These are phyloP conservation scores for Alcedo quadribrachys DNA, from an alignment of 2,797 vertebrate species.

Conservation along the genomic window DNA sequence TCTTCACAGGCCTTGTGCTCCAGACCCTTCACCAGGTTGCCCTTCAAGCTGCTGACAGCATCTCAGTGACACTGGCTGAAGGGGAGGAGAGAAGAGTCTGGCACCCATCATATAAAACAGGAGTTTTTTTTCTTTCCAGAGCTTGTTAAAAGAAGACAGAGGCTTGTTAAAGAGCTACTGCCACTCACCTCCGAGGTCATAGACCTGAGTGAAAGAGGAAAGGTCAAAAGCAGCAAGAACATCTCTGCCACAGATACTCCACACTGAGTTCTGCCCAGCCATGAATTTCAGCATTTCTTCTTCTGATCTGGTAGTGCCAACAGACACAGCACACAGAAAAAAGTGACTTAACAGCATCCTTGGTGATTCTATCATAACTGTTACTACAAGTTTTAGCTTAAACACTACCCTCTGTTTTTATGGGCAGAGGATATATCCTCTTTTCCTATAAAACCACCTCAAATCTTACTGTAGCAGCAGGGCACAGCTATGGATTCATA, in stretches of 20 bases:
- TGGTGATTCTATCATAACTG: neutral
- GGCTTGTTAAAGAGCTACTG: neutral
- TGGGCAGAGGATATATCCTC: neutral
- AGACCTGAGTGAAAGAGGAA: conserved; percentile 81
- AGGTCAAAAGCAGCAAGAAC: conserved; percentile 87
- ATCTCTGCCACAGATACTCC: conserved; percentile 85
- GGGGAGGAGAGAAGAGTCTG: neutral
- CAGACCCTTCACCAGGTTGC: neutral
- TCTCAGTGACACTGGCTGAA: neutral
- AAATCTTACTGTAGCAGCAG: neutral
- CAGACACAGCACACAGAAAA: neutral
- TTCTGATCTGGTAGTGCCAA: conserved; percentile 81
- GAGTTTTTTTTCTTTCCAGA: neutral
- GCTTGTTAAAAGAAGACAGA: neutral
- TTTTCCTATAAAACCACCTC: neutral
- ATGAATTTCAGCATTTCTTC: conserved; percentile 87
- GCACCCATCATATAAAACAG: neutral
- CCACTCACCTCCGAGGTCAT: conserved; percentile 86
- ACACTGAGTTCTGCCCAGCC: conserved; percentile 86
- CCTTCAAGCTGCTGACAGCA: neutral
- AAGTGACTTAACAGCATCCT: neutral
- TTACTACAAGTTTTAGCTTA: neutral
- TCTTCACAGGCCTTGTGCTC: neutral
- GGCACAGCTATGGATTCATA: neutral
- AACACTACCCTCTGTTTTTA: neutral